These are phyloP conservation scores for Carposina sasakii DNA, from an alignment of 1,140 invertebrate species.

Conservation along the genomic window DNA sequence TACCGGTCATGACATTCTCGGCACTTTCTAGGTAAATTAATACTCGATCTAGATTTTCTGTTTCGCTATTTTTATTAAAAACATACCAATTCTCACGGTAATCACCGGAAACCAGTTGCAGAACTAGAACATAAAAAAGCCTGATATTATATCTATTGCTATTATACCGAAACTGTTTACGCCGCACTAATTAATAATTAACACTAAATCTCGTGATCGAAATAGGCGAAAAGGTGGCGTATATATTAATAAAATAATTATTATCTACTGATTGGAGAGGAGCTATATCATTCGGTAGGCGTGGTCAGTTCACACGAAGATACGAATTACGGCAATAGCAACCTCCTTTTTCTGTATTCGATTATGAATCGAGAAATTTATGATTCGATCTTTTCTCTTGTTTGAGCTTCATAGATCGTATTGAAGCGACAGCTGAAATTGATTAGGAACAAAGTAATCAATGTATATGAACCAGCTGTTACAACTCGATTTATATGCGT, in stretches of 20 bases:
- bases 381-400: not conserved
- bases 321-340: constrained; percentile 33
- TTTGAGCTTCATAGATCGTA: not conserved
- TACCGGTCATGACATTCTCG: too few relatives aligned
- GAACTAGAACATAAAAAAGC: too few relatives aligned
- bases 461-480: not conserved
- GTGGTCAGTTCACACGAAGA: constrained; percentile 42
- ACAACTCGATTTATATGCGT: too few relatives aligned
- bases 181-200: constrained; percentile 36
- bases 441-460: not conserved
- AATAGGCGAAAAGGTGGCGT: constrained; percentile 43
- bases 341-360: not conserved
- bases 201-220: constrained; percentile 36
- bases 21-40: too few relatives aligned
- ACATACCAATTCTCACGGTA: too few relatives aligned
- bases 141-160: too few relatives aligned
- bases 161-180: constrained; percentile 26
- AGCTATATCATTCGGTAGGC: constrained; percentile 35
- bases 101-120: too few relatives aligned
- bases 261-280: constrained; percentile 35
- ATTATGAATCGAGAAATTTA: not conserved
- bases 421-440: not conserved
- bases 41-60: too few relatives aligned
- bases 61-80: too few relatives aligned
- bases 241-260: constrained; percentile 54